Evolutionary conservation across 2,888 invertebrate genomes (phyloP).

Genomic region (Phorcus lineatus): DNA sequence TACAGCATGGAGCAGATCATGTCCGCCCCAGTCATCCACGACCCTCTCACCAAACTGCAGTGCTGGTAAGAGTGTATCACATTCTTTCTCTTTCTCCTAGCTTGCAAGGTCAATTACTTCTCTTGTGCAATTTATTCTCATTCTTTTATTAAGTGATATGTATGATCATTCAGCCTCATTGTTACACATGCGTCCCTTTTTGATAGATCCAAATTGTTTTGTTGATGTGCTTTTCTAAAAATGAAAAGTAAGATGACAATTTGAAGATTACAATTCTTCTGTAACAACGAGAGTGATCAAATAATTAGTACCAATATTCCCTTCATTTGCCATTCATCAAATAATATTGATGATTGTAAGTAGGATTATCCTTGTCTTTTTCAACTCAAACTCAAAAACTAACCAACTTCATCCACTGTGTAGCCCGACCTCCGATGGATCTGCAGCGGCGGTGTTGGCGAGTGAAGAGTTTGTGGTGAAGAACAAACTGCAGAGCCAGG

Average conservation of each 20-base stretch:
- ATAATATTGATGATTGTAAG: too few relatives aligned
- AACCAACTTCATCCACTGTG: slow-evolving; percentile 14
- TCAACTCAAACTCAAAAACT: too few relatives aligned
- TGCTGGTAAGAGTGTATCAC: slow-evolving; percentile 82
- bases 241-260: too few relatives aligned
- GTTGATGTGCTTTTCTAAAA: too few relatives aligned
- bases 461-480: slow-evolving; percentile 91
- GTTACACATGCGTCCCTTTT: too few relatives aligned
- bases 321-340: too few relatives aligned
- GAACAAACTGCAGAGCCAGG: slow-evolving; percentile 86
- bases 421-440: slow-evolving; percentile 96
- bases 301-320: too few relatives aligned
- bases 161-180: too few relatives aligned
- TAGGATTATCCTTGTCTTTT: too few relatives aligned
- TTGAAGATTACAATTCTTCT: too few relatives aligned
- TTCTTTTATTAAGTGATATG: background rate
- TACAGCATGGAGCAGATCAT: slow-evolving; percentile 93
- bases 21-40: slow-evolving; percentile 90
- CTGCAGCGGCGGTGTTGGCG: slow-evolving; percentile 93
- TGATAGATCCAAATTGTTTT: too few relatives aligned
- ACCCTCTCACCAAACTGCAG: slow-evolving; percentile 94
- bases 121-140: background rate
- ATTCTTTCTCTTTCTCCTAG: background rate
- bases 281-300: too few relatives aligned
- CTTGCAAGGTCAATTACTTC: background rate